Conservation (phyloP, 2,888 invertebrate genomes). For the Morpho achilles region DNA sequence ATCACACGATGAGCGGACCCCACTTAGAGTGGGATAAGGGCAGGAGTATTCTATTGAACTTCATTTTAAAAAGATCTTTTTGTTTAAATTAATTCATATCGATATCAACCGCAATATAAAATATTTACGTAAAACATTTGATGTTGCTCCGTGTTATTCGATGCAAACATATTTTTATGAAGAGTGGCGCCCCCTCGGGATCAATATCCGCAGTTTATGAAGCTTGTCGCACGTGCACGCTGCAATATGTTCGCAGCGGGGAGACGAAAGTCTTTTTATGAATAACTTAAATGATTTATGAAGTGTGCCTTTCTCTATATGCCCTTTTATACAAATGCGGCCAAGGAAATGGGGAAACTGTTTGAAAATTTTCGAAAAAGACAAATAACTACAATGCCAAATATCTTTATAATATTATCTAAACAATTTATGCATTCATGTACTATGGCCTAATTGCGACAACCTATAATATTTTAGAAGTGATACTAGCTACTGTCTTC, state of each 20-base stretch:
- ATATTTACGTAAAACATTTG: conserved; percentile 20
- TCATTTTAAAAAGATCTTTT: no score
- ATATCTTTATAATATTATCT: no score
- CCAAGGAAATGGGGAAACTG: conserved; percentile 9
- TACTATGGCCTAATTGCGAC: no score
- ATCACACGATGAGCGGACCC: no score
- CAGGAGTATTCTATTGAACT: no score
- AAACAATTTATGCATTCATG: no score
- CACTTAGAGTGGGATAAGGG: no score
- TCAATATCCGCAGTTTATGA: conserved; percentile 73
- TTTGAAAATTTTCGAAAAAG: not conserved
- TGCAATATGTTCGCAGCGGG: conserved; percentile 67
- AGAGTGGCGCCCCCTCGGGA: conserved; percentile 56
- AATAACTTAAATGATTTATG: conserved; percentile 76
- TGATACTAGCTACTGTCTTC: no score
- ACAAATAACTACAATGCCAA: no score
- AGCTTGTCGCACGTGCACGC: conserved; percentile 70
- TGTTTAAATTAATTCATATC: no score
- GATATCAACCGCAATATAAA: not conserved
- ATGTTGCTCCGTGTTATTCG: conserved; percentile 27
- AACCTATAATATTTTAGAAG: no score
- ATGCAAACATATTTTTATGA: conserved; percentile 60
- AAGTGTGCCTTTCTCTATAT: conserved; percentile 45
- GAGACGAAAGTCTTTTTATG: conserved; percentile 70
- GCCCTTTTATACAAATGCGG: conserved; percentile 36